A percentile compares a stretch with the other conserved stretches of the same genome.
These are phyloP conservation scores for Patella vulgata DNA, from an alignment of 1,140 invertebrate species.

Conservation along the genomic window DNA sequence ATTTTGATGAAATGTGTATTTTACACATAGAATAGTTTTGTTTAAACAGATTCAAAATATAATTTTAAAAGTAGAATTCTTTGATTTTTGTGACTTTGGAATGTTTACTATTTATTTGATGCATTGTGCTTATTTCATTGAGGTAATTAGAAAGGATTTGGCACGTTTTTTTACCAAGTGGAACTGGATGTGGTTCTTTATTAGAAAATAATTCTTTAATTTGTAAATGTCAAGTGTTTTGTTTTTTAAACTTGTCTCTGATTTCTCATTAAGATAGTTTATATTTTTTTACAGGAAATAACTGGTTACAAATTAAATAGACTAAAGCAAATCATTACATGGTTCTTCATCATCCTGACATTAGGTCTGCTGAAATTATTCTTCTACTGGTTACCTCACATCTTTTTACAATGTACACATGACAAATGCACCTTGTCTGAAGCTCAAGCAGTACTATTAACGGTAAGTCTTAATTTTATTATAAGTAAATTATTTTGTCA, in stretches of 20 bases:
- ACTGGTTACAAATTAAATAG: slow-evolving; percentile 28
- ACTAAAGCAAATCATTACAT: slow-evolving; percentile 68
- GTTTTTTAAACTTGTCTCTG: not conserved
- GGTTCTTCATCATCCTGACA: slow-evolving; percentile 75
- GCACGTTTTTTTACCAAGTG: not conserved
- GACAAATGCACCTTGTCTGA: slow-evolving; percentile 73
- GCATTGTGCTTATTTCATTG: not conserved
- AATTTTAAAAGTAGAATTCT: no score
- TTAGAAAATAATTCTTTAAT: not conserved
- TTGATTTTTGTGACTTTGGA: no score
- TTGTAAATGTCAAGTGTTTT: not conserved
- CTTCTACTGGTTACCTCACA: slow-evolving; percentile 87
- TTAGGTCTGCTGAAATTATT: slow-evolving; percentile 80
- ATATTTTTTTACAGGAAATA: slow-evolving; percentile 39
- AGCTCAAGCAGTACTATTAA: slow-evolving; percentile 68
- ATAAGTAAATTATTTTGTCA: no score
- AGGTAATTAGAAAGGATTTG: not conserved
- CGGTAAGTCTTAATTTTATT: slow-evolving; percentile 36
- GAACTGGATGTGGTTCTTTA: not conserved
- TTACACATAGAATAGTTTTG: no score
- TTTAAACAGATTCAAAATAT: no score
- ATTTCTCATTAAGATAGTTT: not conserved
- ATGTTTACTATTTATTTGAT: no score
- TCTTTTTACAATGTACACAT: slow-evolving; percentile 80
- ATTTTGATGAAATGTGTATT: no score